Evolutionary conservation across 2,888 invertebrate species (phyloP), one percentile per base, ranked within the genome.

Genomic region (Timema cristinae): DNA sequence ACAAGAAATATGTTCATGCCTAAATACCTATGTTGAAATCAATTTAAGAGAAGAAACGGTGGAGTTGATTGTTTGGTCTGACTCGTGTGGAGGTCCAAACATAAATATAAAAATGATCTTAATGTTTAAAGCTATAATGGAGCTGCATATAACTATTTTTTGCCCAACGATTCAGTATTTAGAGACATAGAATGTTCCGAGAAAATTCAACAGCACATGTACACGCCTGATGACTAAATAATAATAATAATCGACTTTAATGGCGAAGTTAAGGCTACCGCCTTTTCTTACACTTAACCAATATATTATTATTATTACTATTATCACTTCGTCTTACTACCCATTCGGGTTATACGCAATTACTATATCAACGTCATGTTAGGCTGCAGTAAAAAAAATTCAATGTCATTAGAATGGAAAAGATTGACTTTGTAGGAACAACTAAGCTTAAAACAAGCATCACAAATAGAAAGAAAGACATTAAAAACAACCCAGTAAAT

Each of bases 1-100:
- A 15, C 77, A 78, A 68, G 79, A 78, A 71, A 75, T 79, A 54
- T 76, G 75, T 8, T 77, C 78, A 13, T 79, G 77, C 72, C 67
- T 79, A 49, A 70, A 73, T 56, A 73, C 76, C 71, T 72, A 76
- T 73, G 75, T 78, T 59, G n/a, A n/a, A n/a, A 68, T 75, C 10
- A 51, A 68, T 5, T 51, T 73, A 50, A 13, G 72, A 9, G 6
- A 13, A 67, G 32, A 54, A 54, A n/a, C n/a, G n/a, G n/a, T n/a
- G n/a, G 54, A 59, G 50, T 15, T 68, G 50, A 68, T 52, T 51
- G n/a, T 32, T 51, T 63, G 63, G 63, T 32, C 47, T 10, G 63
- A 63, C 63, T 63, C 63, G 32, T 63, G 63, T 9, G 63, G 63
- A 48, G 32, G 47, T 11, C 67, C 50, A 50, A 67, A 67, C 67